A percentile compares a stretch with the other conserved stretches of the same genome.
Evolutionary conservation across 1,140 invertebrate species (phyloP).

Genomic region (Cydia fagiglandana): DNA sequence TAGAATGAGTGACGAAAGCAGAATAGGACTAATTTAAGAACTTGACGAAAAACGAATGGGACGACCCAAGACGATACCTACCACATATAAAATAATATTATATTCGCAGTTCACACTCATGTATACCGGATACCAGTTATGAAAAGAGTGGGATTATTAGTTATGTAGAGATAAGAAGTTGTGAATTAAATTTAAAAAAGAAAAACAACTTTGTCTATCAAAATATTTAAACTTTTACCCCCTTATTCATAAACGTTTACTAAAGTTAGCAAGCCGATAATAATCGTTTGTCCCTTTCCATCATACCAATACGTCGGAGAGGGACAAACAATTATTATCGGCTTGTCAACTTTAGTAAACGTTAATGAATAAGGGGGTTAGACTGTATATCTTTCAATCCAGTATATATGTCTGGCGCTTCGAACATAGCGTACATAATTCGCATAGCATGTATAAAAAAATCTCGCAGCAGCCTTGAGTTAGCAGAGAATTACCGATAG

Average conservation of each 20-base stretch:
- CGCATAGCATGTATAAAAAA: constrained; percentile 5
- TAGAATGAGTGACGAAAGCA: too few relatives aligned
- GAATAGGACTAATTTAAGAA: too few relatives aligned
- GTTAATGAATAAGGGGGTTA: too few relatives aligned
- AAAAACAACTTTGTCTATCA: not conserved
- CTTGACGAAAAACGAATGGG: too few relatives aligned
- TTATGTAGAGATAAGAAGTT: not conserved
- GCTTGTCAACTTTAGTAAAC: too few relatives aligned
- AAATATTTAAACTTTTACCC: not conserved
- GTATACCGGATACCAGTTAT: not conserved
- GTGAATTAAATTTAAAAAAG: not conserved
- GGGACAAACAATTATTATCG: too few relatives aligned
- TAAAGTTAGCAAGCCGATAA: too few relatives aligned
- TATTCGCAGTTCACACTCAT: not conserved
- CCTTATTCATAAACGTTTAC: too few relatives aligned
- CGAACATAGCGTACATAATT: constrained; percentile 2
- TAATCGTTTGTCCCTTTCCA: too few relatives aligned
- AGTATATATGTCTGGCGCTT: not conserved
- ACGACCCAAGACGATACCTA: too few relatives aligned
- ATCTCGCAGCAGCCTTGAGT: not conserved
- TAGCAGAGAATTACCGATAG: constrained; percentile 4
- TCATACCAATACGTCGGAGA: too few relatives aligned
- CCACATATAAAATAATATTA: too few relatives aligned
- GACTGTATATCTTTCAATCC: constrained; percentile 12
- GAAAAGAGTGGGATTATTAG: not conserved